Evolutionary conservation across 1,140 invertebrate genomes (phyloP).

Genomic region (Chymomyza costata): DNA sequence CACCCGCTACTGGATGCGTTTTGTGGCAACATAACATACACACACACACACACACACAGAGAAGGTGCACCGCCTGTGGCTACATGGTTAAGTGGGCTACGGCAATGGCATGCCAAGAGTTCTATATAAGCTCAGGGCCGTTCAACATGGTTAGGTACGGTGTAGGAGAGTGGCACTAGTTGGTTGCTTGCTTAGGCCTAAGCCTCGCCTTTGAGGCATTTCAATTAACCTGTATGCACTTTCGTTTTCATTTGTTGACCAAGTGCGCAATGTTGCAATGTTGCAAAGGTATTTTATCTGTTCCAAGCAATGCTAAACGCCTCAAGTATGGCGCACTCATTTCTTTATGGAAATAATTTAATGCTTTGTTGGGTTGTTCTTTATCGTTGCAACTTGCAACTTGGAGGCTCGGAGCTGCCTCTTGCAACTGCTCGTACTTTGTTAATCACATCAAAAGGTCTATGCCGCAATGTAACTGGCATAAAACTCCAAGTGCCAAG

Average conservation of each 20-base stretch:
- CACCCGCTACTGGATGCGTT: no score
- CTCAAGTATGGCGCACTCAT: conserved; percentile 53
- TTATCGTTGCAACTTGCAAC: conserved; percentile 34
- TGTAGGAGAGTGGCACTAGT: no score
- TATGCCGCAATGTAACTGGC: no score
- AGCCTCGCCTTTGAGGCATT: conserved; percentile 60
- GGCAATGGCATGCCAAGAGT: no score
- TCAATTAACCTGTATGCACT: conserved; percentile 68
- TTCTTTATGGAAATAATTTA: conserved; percentile 64
- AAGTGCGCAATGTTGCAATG: conserved; percentile 3
- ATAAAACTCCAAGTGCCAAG: no score
- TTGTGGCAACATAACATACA: no score
- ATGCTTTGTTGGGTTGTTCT: conserved; percentile 42
- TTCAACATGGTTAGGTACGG: conserved; percentile 23
- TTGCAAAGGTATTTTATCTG: background rate
- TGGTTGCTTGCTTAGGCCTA: conserved; percentile 8
- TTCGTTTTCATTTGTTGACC: conserved; percentile 57
- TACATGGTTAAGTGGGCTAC: no score
- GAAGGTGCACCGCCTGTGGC: no score
- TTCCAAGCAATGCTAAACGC: conserved; percentile 37
- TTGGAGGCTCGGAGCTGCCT: conserved; percentile 7
- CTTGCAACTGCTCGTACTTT: background rate
- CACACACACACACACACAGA: no score
- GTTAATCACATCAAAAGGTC: conserved; percentile 60
- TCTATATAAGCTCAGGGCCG: conserved; percentile 14